A percentile compares a stretch with the other conserved stretches of the same genome.
Conservation (phyloP, 2,113 vertebrate species). For the Aldabrachelys gigantea region DNA sequence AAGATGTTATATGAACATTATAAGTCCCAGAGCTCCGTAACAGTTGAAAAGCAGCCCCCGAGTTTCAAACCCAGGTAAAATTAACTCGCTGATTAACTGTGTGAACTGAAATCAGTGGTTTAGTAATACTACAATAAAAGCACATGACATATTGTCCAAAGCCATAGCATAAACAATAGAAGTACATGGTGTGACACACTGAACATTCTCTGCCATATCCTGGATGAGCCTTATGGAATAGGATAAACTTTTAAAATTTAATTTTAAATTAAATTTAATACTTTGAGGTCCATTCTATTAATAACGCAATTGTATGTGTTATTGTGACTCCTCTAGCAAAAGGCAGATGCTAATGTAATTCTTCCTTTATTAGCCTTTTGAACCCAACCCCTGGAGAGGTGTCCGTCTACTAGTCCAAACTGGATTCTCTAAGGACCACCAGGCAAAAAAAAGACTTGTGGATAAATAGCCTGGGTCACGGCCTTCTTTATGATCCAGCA, state of each 20-base stretch:
- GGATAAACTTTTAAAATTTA: background rate
- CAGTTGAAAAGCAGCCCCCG: background rate
- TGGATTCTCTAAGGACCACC: background rate
- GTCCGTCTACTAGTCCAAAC: background rate
- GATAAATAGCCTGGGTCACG: background rate
- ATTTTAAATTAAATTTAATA: background rate
- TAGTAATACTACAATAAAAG: background rate
- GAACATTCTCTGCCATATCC: background rate
- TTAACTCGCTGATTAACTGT: conserved; percentile 30
- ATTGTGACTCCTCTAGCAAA: background rate
- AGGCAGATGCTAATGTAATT: background rate
- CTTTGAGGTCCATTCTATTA: too few species aligned
- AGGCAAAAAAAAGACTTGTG: background rate
- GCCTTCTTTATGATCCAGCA: background rate
- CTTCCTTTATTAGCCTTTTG: background rate
- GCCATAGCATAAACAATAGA: conserved; percentile 5
- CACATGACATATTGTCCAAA: background rate
- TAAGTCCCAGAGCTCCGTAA: background rate
- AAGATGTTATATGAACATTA: background rate
- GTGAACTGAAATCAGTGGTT: background rate
- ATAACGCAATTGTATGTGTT: background rate
- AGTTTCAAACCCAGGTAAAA: background rate
- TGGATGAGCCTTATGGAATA: background rate
- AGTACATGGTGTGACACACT: background rate
- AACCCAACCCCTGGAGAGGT: background rate